A percentile compares a stretch with the other conserved stretches of the same genome.
Evolutionary conservation across 2,888 invertebrate genomes (phyloP).

Genomic region (Archips crataeganus): DNA sequence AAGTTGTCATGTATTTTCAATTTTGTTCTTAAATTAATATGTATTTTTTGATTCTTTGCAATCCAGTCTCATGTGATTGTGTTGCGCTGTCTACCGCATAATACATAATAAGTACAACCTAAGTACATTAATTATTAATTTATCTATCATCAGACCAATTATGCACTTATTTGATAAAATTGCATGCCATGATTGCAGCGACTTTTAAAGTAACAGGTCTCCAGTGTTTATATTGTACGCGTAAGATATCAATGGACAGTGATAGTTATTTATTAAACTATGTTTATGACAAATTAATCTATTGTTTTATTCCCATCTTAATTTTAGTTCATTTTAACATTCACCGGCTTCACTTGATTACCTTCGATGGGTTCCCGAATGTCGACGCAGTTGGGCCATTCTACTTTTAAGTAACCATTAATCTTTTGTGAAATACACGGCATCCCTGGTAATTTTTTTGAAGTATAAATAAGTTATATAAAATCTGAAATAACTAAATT

Average conservation of each 20-base stretch:
- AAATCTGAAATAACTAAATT: no score
- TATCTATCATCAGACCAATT: neutral
- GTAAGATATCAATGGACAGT: constrained; percentile 41
- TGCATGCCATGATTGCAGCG: neutral
- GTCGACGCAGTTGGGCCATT: no score
- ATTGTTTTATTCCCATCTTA: constrained; percentile 43
- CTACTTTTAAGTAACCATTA: no score
- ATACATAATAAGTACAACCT: neutral
- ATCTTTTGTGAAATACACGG: no score
- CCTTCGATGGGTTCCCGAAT: no score
- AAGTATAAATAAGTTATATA: no score
- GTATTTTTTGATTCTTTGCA: neutral
- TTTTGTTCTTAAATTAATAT: neutral
- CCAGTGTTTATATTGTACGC: constrained; percentile 29
- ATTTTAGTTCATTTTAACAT: no score
- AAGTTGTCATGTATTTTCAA: neutral
- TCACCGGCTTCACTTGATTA: no score
- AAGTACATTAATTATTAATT: neutral
- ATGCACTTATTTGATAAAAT: neutral
- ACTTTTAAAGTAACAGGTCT: constrained; percentile 10
- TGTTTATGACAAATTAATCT: constrained; percentile 46
- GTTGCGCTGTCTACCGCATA: neutral
- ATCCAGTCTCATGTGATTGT: neutral
- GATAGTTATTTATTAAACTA: constrained; percentile 47
- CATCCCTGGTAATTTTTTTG: no score